Conservation (phyloP, 2,113 vertebrate genomes). For the Gorsachius goisagi region DNA sequence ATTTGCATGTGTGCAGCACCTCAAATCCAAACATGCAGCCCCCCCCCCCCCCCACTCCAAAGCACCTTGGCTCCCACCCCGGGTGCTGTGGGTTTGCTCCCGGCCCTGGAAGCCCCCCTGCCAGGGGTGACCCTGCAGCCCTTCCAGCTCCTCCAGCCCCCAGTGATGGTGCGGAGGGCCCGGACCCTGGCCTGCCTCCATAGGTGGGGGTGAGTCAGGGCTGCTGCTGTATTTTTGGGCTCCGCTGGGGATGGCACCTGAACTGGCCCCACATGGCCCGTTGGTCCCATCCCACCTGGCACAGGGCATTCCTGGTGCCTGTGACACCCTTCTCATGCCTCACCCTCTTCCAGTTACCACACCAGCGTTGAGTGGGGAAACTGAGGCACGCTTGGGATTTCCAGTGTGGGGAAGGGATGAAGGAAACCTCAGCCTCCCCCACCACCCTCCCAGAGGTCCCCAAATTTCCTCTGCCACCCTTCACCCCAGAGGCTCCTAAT, state of each 20-base stretch:
- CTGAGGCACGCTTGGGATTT: background rate
- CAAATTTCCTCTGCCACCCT: background rate
- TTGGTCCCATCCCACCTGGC: background rate
- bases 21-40: background rate
- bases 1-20: background rate
- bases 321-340: no score
- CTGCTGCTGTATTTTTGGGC: background rate
- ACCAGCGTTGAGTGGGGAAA: background rate
- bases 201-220: background rate
- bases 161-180: no score
- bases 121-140: background rate
- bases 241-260: background rate
- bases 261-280: background rate
- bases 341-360: background rate
- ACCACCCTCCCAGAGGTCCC: no score
- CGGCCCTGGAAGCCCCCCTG: background rate
- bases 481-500: background rate
- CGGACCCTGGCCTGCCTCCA: background rate
- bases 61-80: no score
- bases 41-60: no score
- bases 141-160: background rate
- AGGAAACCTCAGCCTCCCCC: background rate
- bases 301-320: background rate
- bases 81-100: rapidly evolving
- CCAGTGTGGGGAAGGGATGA: background rate